Conservation (phyloP, 2,888 invertebrate species). For the Tetanocera ferruginea region DNA sequence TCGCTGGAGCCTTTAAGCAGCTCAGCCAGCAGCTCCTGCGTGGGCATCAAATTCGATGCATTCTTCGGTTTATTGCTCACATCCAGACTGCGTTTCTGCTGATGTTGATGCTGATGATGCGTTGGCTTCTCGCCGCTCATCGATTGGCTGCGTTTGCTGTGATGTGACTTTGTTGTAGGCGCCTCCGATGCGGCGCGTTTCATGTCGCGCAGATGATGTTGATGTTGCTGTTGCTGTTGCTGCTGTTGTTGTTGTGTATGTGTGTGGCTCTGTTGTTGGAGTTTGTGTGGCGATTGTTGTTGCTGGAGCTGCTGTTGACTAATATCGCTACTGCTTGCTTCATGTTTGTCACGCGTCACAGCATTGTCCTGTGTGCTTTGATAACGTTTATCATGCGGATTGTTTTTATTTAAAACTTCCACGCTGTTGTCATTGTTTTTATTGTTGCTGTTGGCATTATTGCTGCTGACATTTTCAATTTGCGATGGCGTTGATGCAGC, state of each 20-base stretch:
- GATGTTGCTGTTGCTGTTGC: constrained; percentile 33
- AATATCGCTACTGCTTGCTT: not conserved
- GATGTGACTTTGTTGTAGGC: constrained; percentile 58
- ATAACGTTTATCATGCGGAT: constrained; percentile 58
- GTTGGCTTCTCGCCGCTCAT: constrained; percentile 58
- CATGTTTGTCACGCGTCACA: constrained; percentile 31
- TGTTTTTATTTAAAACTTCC: constrained; percentile 50
- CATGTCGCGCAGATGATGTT: constrained; percentile 54
- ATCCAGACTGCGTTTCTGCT: constrained; percentile 64
- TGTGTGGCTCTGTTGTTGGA: constrained; percentile 27
- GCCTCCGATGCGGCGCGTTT: constrained; percentile 66
- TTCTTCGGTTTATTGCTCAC: constrained; percentile 50
- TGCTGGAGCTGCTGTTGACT: constrained; percentile 9
- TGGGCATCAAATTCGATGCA: constrained; percentile 65
- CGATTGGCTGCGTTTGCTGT: constrained; percentile 66
- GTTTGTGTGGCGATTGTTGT: constrained; percentile 38
- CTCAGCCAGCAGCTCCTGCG: constrained; percentile 81
- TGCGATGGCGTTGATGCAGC: constrained; percentile 70
- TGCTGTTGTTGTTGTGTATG: constrained; percentile 46
- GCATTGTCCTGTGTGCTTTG: constrained; percentile 58
- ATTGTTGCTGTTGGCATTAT: constrained; percentile 34
- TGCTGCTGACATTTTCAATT: constrained; percentile 62
- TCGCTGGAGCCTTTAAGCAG: constrained; percentile 85
- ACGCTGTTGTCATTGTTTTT: constrained; percentile 47
- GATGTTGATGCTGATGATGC: constrained; percentile 52